Percentiles rank a stretch among this genome's conserved stretches.
These are phyloP conservation scores for Mormyrus hasselquistii DNA, from an alignment of 2,797 vertebrate species.

Conservation along the genomic window DNA sequence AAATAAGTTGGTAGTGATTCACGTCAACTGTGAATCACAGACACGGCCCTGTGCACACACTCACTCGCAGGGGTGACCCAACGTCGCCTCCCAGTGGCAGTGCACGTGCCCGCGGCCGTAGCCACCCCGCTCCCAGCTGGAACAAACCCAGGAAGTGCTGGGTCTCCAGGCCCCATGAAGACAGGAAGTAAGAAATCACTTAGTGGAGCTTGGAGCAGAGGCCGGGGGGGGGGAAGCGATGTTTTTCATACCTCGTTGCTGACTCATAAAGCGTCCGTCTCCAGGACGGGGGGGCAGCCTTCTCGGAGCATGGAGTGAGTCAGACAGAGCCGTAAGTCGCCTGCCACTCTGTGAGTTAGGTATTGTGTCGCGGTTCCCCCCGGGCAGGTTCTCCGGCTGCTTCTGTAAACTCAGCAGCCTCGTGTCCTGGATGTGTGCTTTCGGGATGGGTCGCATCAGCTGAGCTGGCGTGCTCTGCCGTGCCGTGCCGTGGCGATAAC, in stretches of 20 bases:
- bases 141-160: slow-evolving; percentile 35
- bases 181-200: slow-evolving; percentile 32
- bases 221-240: slow-evolving; percentile 16
- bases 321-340: not conserved
- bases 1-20: not conserved
- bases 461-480: no score
- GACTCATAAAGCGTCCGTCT: slow-evolving; percentile 9
- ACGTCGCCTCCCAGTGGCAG: not conserved
- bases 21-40: not conserved
- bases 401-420: not conserved
- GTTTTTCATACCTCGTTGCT: slow-evolving; percentile 12
- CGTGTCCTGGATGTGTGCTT: not conserved
- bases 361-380: not conserved
- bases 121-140: not conserved
- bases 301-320: not conserved
- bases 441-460: not conserved
- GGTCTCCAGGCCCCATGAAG: slow-evolving; percentile 32
- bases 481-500: not conserved
- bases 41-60: not conserved
- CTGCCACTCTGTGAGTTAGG: not conserved
- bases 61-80: not conserved
- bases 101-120: not conserved
- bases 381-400: not conserved
- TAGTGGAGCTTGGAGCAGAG: not conserved
- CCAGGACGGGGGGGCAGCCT: not conserved